phyloP scores from a whole-genome alignment of 2,888 invertebrate genomes.

The Subacronicta megacephala region DNA sequence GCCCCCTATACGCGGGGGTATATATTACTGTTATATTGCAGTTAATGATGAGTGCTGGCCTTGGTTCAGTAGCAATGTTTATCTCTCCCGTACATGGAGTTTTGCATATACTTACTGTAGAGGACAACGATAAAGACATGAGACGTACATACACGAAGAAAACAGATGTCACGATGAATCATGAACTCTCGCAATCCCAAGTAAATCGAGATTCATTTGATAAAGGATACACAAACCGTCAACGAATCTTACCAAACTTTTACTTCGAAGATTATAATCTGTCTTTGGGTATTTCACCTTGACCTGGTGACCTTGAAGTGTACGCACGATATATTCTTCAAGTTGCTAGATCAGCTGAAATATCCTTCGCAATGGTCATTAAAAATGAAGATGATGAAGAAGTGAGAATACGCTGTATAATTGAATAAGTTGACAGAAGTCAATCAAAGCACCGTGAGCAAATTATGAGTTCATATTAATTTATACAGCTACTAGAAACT shows the following conservation, averaged over 20 bases:
- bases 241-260: slow-evolving; percentile 10
- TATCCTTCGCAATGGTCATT: too few species aligned
- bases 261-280: neutral
- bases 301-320: neutral
- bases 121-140: neutral
- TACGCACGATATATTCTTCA: too few species aligned
- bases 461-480: too few species aligned
- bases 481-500: too few species aligned
- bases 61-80: neutral
- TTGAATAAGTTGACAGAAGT: too few species aligned
- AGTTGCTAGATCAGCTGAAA: too few species aligned
- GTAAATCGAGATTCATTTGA: slow-evolving; percentile 24
- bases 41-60: too few species aligned
- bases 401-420: too few species aligned
- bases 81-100: neutral
- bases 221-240: slow-evolving; percentile 4
- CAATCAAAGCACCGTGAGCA: too few species aligned
- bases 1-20: too few species aligned
- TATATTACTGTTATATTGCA: too few species aligned
- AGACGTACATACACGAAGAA: neutral
- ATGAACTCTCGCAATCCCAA: slow-evolving; percentile 9
- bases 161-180: slow-evolving; percentile 20
- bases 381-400: too few species aligned
- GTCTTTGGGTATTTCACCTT: slow-evolving; percentile 4
- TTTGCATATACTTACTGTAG: neutral